Conservation (phyloP, 2,797 vertebrate genomes). For the Psittacula derbiana region DNA sequence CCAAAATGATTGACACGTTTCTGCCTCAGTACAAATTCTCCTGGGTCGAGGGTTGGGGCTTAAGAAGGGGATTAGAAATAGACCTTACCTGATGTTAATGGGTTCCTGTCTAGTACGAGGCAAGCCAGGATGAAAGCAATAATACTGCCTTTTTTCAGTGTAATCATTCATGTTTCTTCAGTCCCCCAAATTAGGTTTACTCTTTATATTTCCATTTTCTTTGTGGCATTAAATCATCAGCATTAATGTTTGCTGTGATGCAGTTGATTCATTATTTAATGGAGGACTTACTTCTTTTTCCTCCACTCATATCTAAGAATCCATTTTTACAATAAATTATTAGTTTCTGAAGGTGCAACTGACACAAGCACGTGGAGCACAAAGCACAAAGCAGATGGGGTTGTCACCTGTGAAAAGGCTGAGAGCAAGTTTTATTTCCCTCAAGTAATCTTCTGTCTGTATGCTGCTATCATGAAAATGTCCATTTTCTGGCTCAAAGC, state of each 20-base stretch:
- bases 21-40: constrained; percentile 20
- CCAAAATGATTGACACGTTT: constrained; percentile 26
- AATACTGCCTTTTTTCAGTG: background rate
- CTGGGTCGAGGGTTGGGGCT: background rate
- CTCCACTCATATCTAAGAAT: background rate
- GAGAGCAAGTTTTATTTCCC: constrained; percentile 49
- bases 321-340: background rate
- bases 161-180: background rate
- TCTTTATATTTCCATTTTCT: background rate
- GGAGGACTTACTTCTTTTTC: background rate
- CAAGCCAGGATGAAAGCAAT: background rate
- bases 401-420: constrained; percentile 14
- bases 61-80: background rate
- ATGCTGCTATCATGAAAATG: background rate
- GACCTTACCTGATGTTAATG: constrained; percentile 5
- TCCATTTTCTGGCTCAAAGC: background rate
- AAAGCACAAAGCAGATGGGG: constrained; percentile 10
- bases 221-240: background rate
- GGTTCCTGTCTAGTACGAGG: constrained; percentile 9
- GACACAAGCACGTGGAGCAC: background rate
- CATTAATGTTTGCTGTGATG: background rate
- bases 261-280: background rate
- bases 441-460: constrained; percentile 12
- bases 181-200: background rate
- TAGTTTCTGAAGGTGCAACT: background rate